Evolutionary conservation across 2,113 vertebrate species (phyloP).

Genomic region (Stegostoma tigrinum): DNA sequence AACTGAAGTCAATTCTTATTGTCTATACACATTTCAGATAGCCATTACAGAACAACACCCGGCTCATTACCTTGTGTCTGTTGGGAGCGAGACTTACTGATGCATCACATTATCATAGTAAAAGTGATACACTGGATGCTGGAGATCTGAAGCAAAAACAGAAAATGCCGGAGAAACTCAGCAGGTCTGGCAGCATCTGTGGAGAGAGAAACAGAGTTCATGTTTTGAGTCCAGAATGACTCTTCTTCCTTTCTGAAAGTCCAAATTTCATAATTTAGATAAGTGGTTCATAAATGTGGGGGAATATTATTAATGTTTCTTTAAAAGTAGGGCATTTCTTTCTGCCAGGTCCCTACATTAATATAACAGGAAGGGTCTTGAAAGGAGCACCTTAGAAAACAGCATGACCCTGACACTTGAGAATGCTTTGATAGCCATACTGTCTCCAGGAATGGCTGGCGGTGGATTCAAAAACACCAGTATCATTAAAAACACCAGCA

Average conservation of each 20-base stretch:
- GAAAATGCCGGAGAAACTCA: too few species aligned
- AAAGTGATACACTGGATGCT: too few species aligned
- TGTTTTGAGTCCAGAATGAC: too few species aligned
- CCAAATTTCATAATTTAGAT: background rate
- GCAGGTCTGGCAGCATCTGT: too few species aligned
- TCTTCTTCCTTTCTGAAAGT: too few species aligned
- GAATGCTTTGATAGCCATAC: background rate
- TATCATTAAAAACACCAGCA: background rate
- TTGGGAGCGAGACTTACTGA: background rate
- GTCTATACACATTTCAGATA: background rate
- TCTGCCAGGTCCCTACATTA: background rate
- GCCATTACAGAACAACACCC: background rate
- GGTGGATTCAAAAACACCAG: background rate
- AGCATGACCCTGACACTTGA: background rate
- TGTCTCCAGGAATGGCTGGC: background rate
- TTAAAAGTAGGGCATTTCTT: background rate
- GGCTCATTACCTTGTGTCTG: background rate
- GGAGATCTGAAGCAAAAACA: too few species aligned
- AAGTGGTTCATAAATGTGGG: background rate
- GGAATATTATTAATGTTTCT: background rate
- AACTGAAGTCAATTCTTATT: background rate
- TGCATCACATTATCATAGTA: background rate
- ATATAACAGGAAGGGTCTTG: background rate
- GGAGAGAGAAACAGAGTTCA: too few species aligned
- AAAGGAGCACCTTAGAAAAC: background rate